Conservation (phyloP, 2,888 invertebrate species). For the Vannuccia rotundouncinata region DNA sequence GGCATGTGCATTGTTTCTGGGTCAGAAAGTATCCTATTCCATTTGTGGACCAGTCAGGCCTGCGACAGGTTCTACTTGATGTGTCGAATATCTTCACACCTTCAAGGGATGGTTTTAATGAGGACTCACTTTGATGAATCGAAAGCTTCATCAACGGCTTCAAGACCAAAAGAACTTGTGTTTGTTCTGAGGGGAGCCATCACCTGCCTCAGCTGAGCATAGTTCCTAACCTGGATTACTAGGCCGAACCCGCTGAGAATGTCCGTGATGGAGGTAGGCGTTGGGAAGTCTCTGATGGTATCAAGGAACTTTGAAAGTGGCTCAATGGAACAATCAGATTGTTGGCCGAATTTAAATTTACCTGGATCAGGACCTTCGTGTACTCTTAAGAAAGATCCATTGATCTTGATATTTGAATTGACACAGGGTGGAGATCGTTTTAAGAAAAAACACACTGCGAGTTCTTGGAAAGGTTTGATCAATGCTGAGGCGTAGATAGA, state of each 20-base stretch:
- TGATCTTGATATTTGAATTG: too few species aligned
- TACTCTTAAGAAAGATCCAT: too few species aligned
- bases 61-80: constrained; percentile 40
- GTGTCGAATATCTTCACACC: constrained; percentile 41
- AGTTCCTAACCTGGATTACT: constrained; percentile 43
- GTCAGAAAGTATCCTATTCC: constrained; percentile 43
- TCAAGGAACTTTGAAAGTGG: constrained; percentile 19
- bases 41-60: constrained; percentile 42
- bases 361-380: too few species aligned
- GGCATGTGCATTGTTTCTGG: too few species aligned
- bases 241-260: constrained; percentile 44
- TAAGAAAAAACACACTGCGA: too few species aligned
- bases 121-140: constrained; percentile 40
- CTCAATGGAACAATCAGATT: too few species aligned
- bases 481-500: neutral
- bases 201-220: constrained; percentile 41
- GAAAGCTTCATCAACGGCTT: constrained; percentile 40
- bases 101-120: constrained; percentile 40
- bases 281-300: constrained; percentile 18
- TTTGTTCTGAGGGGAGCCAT: constrained; percentile 41
- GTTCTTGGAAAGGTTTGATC: neutral
- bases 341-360: too few species aligned
- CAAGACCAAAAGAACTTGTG: constrained; percentile 40
- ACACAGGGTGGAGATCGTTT: too few species aligned
- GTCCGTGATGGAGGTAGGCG: neutral